These are phyloP conservation scores for Galaxias olidus DNA, from an alignment of 2,797 vertebrate species.

Conservation along the genomic window DNA sequence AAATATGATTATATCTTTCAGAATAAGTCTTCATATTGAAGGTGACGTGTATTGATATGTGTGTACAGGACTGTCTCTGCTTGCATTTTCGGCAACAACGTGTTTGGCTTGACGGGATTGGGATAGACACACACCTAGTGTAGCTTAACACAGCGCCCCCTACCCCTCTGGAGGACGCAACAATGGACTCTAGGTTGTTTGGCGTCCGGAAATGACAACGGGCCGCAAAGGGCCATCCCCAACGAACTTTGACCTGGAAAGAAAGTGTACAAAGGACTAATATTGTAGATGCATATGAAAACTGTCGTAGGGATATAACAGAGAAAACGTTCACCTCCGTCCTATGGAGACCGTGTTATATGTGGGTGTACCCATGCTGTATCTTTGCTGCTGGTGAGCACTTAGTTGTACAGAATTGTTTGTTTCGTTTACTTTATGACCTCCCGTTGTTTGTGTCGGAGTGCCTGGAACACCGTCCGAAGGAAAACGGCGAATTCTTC, in stretches of 20 bases:
- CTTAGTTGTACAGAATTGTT: conserved; percentile 79
- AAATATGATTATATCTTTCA: conserved; percentile 80
- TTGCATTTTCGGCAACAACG: conserved; percentile 81
- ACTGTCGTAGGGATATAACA: conserved; percentile 57
- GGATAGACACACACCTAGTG: conserved; percentile 60
- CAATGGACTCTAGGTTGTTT: conserved; percentile 37
- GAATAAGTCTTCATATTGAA: conserved; percentile 99
- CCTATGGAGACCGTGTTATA: conserved; percentile 71
- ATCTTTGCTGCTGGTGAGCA: conserved; percentile 73
- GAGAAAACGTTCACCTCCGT: conserved; percentile 63
- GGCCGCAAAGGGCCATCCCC: conserved; percentile 46
- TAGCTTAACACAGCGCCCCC: conserved; percentile 52
- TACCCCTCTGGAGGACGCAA: conserved; percentile 36
- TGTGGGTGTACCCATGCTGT: conserved; percentile 75
- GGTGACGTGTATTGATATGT: conserved; percentile 89
- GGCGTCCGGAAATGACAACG: conserved; percentile 25
- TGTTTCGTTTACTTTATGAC: conserved; percentile 53
- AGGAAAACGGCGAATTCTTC: conserved; percentile 32
- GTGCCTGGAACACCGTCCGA: conserved; percentile 47
- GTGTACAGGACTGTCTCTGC: conserved; percentile 78
- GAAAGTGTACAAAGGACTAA: conserved; percentile 58
- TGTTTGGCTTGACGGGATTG: conserved; percentile 63
- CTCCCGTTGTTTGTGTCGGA: conserved; percentile 62
- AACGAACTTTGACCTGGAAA: conserved; percentile 37
- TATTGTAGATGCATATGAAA: conserved; percentile 68